Evolutionary conservation across 1,140 invertebrate species (phyloP).

Genomic region (Myzus persicae): DNA sequence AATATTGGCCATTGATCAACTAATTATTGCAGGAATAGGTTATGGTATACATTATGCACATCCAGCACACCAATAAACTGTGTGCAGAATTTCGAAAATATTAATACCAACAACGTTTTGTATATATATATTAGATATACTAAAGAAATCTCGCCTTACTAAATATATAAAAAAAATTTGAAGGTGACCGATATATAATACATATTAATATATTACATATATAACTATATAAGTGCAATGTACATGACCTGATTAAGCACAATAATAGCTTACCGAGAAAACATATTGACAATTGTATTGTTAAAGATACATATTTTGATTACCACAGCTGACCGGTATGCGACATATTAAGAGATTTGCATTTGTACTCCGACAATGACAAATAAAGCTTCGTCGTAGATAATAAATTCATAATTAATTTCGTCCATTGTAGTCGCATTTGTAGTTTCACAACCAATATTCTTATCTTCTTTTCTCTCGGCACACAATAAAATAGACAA

Average conservation of each 20-base stretch:
- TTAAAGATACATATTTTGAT: neutral
- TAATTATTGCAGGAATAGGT: neutral
- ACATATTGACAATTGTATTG: neutral
- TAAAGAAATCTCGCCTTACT: neutral
- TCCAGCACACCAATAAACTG: neutral
- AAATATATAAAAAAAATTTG: neutral
- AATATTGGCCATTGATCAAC: neutral
- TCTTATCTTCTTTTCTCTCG: constrained; percentile 12
- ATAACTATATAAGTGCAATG: neutral
- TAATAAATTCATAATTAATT: constrained; percentile 40
- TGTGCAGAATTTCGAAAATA: neutral
- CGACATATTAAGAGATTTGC: constrained; percentile 22
- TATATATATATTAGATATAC: too few species aligned
- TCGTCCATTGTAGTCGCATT: constrained; percentile 7
- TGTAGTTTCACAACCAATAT: constrained; percentile 23
- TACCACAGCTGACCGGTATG: neutral
- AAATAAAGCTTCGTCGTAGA: constrained; percentile 8
- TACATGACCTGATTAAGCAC: neutral
- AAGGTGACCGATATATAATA: constrained; percentile 23
- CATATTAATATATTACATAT: neutral
- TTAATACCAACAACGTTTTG: neutral
- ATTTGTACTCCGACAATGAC: constrained; percentile 23
- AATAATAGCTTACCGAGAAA: neutral
- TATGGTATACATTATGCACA: neutral
- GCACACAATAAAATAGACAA: neutral